Conservation (phyloP, 1,140 invertebrate species). For the Heterodera carotae region DNA sequence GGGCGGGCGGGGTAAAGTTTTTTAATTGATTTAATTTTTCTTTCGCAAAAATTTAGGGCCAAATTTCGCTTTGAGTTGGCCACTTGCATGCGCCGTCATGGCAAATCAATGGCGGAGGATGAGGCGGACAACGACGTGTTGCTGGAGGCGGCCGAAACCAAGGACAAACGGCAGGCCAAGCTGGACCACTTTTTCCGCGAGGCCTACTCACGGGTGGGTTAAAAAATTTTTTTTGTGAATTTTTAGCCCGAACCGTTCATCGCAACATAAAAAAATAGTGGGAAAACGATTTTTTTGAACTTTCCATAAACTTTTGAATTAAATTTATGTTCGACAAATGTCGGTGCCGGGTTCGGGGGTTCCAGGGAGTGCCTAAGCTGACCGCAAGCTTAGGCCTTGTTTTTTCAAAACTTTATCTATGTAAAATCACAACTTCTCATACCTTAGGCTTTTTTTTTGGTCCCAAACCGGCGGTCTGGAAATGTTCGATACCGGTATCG, state of each 20-base stretch:
- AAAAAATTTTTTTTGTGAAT: neutral
- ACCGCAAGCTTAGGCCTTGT: too few relatives aligned
- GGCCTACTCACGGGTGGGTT: conserved; percentile 77
- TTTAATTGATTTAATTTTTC: neutral
- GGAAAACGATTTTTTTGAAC: neutral
- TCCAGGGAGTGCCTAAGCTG: too few relatives aligned
- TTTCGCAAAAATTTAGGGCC: neutral
- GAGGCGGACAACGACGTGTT: conserved; percentile 79
- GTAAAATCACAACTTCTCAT: too few relatives aligned
- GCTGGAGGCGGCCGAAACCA: conserved; percentile 88
- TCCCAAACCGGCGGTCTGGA: too few relatives aligned
- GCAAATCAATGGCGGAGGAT: conserved; percentile 23
- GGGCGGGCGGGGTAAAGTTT: too few relatives aligned
- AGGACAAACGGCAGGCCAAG: conserved; percentile 86
- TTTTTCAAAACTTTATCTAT: too few relatives aligned
- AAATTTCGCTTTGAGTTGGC: conserved; percentile 21
- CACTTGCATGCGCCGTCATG: conserved; percentile 9
- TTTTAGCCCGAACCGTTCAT: neutral
- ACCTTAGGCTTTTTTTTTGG: too few relatives aligned
- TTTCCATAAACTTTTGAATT: neutral
- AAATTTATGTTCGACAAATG: too few relatives aligned
- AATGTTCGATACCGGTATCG: too few relatives aligned
- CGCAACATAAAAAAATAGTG: neutral
- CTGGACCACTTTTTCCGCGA: conserved; percentile 97
- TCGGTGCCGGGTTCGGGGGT: too few relatives aligned